Base-by-base conservation (phyloP, 2,888 invertebrate genomes). In the Drosophila austrosaltans region DNA sequence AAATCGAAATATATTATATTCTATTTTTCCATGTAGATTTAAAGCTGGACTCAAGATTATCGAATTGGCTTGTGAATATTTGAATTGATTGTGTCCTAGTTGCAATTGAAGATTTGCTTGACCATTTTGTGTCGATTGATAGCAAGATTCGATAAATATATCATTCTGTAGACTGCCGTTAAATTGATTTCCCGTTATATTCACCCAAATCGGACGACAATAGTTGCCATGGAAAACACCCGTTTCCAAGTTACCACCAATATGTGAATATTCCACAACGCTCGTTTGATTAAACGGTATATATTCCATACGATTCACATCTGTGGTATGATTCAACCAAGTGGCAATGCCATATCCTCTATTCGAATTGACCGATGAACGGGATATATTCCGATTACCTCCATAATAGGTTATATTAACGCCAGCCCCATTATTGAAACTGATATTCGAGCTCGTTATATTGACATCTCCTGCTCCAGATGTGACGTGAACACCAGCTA, bases 321-420 rank as follows among this genome's bases (percentile, higher is more conserved):
- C 94, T 77, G 93, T 92, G 12, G 97, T 97, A 84, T 97, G 95
- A 90, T 98, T 98, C 66, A 98, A 93, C 97, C 98, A 98, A 7
- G 98, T 94, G 0, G 98, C 96, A 25, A 98, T 92, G 2, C 98
- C 98, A 85, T 97, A 96, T 7, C 98, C 97, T 76, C 94, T 94
- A 92, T 99, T 99, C 0, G 97, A 96, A 61, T 96, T 96, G 28
- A 99, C 93, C 30, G 95, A 95, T 54, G 97, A 96, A 80, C 95
- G 94, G 10, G 99, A 98, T 71, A 99, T 94, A 89, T 99, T 98
- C 75, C 98, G 94, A 82, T 96, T 96, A 0, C 99, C 99, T 0
- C 99, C 99, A 2, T 97, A 96, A 72, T 97, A 97, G 0, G 98
- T 98, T 10, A 99, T 96, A 91, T 99, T 99, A 8, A 99, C 94